phyloP scores from a whole-genome alignment of 2,113 vertebrate species.

The Xenus cinereus region DNA sequence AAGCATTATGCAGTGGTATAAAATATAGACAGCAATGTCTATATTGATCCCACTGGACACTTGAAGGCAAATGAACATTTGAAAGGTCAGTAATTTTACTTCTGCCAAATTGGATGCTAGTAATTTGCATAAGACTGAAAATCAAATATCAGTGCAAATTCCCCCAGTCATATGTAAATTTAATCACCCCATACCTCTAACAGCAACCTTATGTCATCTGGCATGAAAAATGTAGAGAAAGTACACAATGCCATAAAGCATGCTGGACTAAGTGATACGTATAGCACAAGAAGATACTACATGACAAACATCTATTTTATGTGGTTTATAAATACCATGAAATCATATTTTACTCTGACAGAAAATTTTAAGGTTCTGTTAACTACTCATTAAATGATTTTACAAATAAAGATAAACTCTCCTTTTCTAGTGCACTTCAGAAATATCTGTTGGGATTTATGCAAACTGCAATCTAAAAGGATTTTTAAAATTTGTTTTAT shows the following conservation, averaged over 20 bases:
- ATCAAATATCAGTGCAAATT: slow-evolving; percentile 76
- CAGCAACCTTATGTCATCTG: slow-evolving; percentile 45
- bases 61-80: slow-evolving; percentile 67
- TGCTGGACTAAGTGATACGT: slow-evolving; percentile 50
- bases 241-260: slow-evolving; percentile 63
- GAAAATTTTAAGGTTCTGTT: slow-evolving; percentile 27
- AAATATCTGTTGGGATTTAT: neutral
- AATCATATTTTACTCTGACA: neutral
- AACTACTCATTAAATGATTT: neutral
- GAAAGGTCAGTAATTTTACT: slow-evolving; percentile 82
- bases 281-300: neutral
- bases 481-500: neutral
- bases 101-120: slow-evolving; percentile 72
- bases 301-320: slow-evolving; percentile 43
- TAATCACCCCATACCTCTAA: slow-evolving; percentile 61
- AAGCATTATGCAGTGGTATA: slow-evolving; percentile 25
- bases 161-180: slow-evolving; percentile 73
- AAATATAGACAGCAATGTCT: slow-evolving; percentile 63
- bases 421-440: neutral
- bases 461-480: neutral
- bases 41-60: slow-evolving; percentile 61
- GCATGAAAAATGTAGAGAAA: slow-evolving; percentile 56
- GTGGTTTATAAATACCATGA: slow-evolving; percentile 55
- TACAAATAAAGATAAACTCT: neutral
- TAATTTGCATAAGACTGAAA: slow-evolving; percentile 80